phyloP scores from a whole-genome alignment of 2,888 invertebrate genomes.

The Pyrocoelia pectoralis region DNA sequence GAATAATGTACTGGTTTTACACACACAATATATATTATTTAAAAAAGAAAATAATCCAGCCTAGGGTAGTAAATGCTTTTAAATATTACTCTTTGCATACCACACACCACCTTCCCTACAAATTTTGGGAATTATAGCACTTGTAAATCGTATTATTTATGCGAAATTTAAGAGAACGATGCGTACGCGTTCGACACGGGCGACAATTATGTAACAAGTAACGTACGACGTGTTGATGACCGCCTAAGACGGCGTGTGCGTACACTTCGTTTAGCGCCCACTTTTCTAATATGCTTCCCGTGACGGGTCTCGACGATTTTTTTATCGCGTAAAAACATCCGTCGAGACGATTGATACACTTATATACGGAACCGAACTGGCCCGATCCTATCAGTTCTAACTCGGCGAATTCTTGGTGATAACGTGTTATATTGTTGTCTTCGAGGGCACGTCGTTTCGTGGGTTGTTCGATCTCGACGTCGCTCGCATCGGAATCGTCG shows the following conservation, averaged over 20 bases:
- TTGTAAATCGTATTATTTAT: too few relatives aligned
- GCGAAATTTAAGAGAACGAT: too few relatives aligned
- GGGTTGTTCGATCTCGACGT: constrained; percentile 72
- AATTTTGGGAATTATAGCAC: too few relatives aligned
- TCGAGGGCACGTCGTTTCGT: constrained; percentile 74
- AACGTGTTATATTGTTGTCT: constrained; percentile 85
- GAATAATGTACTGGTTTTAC: too few relatives aligned
- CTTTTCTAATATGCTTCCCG: constrained; percentile 81
- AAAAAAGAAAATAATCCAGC: too few relatives aligned
- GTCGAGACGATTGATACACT: constrained; percentile 88
- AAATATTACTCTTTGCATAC: too few relatives aligned
- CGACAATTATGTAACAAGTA: too few relatives aligned
- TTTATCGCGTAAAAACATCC: constrained; percentile 93
- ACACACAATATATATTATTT: too few relatives aligned
- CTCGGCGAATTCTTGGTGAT: constrained; percentile 86
- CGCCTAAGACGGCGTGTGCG: constrained; percentile 91
- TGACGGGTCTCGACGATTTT: constrained; percentile 81
- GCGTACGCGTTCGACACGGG: too few relatives aligned
- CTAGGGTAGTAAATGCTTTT: too few relatives aligned
- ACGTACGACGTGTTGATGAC: constrained; percentile 91
- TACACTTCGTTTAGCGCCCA: constrained; percentile 91
- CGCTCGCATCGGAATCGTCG: constrained; percentile 57
- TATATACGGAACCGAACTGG: constrained; percentile 87
- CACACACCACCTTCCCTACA: too few relatives aligned
- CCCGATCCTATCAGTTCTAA: constrained; percentile 84